phyloP scores from a whole-genome alignment of 2,888 invertebrate species.

The Pediacus dermestoides region DNA sequence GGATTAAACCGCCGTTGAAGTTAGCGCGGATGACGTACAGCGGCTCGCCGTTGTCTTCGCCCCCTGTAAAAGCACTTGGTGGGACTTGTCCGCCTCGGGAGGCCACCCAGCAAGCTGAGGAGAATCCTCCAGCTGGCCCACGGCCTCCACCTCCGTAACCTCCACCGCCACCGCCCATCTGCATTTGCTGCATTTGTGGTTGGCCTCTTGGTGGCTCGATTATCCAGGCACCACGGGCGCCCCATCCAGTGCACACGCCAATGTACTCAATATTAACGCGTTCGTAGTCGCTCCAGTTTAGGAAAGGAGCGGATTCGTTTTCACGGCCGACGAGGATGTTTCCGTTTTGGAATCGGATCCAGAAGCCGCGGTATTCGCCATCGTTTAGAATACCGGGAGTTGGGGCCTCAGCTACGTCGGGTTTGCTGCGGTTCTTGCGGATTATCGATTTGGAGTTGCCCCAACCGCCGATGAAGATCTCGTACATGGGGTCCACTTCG shows the following conservation, averaged over 20 bases:
- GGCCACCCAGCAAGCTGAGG: constrained; percentile 62
- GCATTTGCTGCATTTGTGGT: neutral
- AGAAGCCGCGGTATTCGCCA: constrained; percentile 78
- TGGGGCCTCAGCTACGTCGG: constrained; percentile 53
- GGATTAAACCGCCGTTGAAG: constrained; percentile 71
- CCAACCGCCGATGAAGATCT: constrained; percentile 89
- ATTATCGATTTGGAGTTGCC: constrained; percentile 79
- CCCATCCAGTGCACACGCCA: constrained; percentile 85
- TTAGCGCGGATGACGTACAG: constrained; percentile 66
- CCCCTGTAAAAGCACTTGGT: constrained; percentile 67
- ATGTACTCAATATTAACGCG: constrained; percentile 69
- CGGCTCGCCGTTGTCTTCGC: constrained; percentile 59
- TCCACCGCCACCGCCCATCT: constrained; percentile 13
- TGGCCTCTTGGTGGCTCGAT: constrained; percentile 54
- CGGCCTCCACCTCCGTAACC: constrained; percentile 17
- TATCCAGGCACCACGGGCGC: constrained; percentile 76
- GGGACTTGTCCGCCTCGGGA: constrained; percentile 67
- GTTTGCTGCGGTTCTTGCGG: constrained; percentile 68
- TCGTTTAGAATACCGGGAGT: constrained; percentile 70
- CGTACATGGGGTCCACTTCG: constrained; percentile 75
- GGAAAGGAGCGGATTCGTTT: constrained; percentile 69
- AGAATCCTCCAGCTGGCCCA: constrained; percentile 20
- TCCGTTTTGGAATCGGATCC: constrained; percentile 71
- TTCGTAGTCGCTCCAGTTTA: constrained; percentile 68
- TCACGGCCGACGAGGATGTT: constrained; percentile 46